phyloP scores from a whole-genome alignment of 2,113 vertebrate species.

The Donacobius atricapilla region DNA sequence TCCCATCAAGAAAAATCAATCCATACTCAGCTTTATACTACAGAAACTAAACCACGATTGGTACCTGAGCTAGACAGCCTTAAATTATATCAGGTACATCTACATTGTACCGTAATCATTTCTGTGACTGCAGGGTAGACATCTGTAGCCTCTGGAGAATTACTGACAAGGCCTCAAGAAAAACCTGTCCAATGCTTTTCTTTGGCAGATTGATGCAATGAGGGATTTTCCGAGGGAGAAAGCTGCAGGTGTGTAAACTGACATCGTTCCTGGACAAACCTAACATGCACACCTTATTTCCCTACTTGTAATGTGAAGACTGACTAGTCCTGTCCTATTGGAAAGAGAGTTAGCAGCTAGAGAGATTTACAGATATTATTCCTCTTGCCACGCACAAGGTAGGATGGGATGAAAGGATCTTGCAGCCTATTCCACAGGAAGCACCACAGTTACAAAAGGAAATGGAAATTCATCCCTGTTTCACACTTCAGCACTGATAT shows the following conservation, averaged over 20 bases:
- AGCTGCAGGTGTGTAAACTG: background rate
- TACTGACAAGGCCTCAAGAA: background rate
- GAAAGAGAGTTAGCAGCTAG: background rate
- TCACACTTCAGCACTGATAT: background rate
- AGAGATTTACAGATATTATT: background rate
- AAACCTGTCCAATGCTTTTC: background rate
- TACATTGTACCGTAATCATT: background rate
- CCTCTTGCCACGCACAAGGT: background rate
- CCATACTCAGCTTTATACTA: background rate
- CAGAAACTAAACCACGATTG: background rate
- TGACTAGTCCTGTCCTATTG: background rate
- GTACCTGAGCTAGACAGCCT: background rate
- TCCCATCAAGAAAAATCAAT: background rate
- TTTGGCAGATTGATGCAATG: background rate
- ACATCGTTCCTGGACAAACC: background rate
- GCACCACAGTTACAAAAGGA: background rate
- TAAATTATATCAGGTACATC: background rate
- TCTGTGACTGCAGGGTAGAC: background rate
- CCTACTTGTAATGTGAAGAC: background rate
- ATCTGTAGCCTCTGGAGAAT: slow-evolving; percentile 4
- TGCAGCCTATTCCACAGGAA: background rate
- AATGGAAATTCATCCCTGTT: background rate
- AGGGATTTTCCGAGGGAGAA: background rate
- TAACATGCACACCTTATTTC: background rate
- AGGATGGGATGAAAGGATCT: background rate